Percentiles rank a stretch among this genome's conserved stretches.
Conservation (phyloP, 2,888 invertebrate species). For the Agonopterix alstromeriana region DNA sequence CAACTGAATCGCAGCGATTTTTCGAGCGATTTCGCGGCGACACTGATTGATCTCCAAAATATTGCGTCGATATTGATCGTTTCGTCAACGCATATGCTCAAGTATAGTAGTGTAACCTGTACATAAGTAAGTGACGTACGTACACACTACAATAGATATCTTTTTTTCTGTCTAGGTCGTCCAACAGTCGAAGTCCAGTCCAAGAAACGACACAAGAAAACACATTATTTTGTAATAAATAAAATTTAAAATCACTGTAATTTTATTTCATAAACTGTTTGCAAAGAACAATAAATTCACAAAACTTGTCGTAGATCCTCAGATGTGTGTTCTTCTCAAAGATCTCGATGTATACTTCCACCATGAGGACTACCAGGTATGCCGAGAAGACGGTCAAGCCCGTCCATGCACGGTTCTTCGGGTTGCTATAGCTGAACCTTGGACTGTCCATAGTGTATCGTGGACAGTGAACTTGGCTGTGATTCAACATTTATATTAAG, state of each 20-base stretch:
- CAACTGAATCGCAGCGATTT: too few species aligned
- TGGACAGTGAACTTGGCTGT: not conserved
- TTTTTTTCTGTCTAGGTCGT: too few species aligned
- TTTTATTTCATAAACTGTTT: conserved; percentile 1
- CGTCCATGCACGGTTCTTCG: conserved; percentile 44
- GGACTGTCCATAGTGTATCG: conserved; percentile 20
- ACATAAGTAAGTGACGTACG: too few species aligned
- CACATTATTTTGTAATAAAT: conserved; percentile 2
- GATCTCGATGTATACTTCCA: conserved; percentile 56
- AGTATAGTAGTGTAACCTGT: too few species aligned
- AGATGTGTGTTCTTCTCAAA: conserved; percentile 51
- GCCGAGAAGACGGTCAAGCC: conserved; percentile 61
- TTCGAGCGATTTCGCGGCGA: too few species aligned
- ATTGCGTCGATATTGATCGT: too few species aligned
- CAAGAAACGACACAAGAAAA: too few species aligned
- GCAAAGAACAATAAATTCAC: conserved; percentile 17
- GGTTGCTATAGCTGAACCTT: conserved; percentile 40
- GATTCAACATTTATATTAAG: not conserved
- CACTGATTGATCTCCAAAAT: too few species aligned
- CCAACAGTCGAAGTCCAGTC: too few species aligned
- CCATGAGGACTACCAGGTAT: conserved; percentile 50
- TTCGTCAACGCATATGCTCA: too few species aligned
- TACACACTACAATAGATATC: too few species aligned
- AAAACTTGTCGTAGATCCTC: conserved; percentile 37
- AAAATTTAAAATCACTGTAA: conserved; percentile 6